These are phyloP conservation scores for Chaetophractus vellerosus DNA, from an alignment of 2,797 vertebrate genomes.

Conservation along the genomic window DNA sequence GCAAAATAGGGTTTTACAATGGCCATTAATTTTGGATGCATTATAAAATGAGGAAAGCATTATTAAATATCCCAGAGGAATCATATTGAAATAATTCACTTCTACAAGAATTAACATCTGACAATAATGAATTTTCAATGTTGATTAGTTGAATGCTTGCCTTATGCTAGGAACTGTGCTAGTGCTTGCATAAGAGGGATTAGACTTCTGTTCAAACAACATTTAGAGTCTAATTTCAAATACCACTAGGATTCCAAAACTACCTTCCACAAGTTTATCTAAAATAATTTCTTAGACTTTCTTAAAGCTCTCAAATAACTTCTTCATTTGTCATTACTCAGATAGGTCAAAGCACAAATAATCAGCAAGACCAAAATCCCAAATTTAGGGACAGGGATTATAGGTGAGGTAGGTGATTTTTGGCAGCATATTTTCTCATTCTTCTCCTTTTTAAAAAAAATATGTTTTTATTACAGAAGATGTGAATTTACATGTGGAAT, in stretches of 20 bases:
- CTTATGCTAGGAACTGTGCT: background rate
- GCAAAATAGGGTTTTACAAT: background rate
- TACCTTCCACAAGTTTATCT: background rate
- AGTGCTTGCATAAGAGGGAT: accelerated
- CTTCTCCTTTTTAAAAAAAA: background rate
- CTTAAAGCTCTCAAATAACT: background rate
- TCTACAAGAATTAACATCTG: background rate
- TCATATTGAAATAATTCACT: background rate
- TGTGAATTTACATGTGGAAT: no score
- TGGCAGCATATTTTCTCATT: background rate
- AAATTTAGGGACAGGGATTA: background rate
- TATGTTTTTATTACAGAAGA: no score
- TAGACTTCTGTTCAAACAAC: background rate
- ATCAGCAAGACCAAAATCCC: background rate
- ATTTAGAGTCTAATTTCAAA: background rate
- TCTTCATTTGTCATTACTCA: background rate
- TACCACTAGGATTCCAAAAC: background rate
- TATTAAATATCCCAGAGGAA: background rate
- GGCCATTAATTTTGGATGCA: background rate
- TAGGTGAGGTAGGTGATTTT: background rate
- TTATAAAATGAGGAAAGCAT: background rate
- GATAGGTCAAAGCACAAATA: background rate
- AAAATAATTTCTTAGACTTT: background rate
- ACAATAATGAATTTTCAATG: background rate
- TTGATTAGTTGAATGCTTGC: background rate